Evolutionary conservation across 2,797 vertebrate species (phyloP).

Genomic region (Synaphobranchus kaupii): DNA sequence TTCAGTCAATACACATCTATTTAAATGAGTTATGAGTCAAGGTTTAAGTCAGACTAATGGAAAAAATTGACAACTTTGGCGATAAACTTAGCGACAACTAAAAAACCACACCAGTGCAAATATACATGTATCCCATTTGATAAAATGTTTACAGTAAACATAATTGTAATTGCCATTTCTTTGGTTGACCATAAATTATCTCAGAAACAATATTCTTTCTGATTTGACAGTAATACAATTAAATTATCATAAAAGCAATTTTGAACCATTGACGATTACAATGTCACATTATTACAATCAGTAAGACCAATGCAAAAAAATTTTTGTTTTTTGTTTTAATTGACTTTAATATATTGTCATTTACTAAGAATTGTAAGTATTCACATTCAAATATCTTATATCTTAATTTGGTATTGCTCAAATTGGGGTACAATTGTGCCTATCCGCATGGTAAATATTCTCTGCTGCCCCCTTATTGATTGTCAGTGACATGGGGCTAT

Average conservation of each 20-base stretch:
- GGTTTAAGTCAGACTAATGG: background rate
- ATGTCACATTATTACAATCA: too few relatives aligned
- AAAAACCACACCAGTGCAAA: background rate
- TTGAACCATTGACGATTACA: too few relatives aligned
- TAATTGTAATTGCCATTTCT: background rate
- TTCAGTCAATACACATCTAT: constrained; percentile 21
- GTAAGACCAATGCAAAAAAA: background rate
- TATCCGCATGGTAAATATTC: too few relatives aligned
- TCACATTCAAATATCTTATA: background rate
- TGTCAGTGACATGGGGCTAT: background rate
- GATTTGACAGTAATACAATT: background rate
- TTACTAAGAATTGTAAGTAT: background rate
- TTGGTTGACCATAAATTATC: background rate
- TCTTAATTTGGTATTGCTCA: background rate
- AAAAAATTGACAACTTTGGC: background rate
- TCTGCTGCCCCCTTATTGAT: background rate
- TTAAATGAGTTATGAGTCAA: background rate
- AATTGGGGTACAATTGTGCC: too few relatives aligned
- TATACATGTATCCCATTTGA: constrained; percentile 2
- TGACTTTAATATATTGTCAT: background rate
- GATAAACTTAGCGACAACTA: background rate
- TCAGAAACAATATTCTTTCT: background rate
- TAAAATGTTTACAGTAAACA: constrained; percentile 6
- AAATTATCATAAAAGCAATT: too few relatives aligned
- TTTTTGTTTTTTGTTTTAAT: background rate